Percentiles rank a stretch among this genome's conserved stretches.
Evolutionary conservation across 2,888 invertebrate genomes (phyloP).

Genomic region (Tetranychus truncatus): DNA sequence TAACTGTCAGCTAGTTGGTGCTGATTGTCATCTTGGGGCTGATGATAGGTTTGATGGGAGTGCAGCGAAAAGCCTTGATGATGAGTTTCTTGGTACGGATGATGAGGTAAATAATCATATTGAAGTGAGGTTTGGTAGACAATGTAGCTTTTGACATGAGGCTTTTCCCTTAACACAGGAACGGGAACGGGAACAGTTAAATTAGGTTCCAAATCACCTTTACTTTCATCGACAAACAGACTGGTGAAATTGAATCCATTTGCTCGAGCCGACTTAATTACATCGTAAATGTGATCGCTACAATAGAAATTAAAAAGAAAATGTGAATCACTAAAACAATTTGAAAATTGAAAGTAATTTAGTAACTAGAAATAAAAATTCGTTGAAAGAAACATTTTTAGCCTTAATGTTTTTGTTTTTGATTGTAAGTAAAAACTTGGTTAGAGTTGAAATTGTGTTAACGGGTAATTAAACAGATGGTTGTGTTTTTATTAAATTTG

Average conservation of each 20-base stretch:
- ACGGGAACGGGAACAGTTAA: conserved; percentile 16
- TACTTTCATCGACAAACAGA: conserved; percentile 27
- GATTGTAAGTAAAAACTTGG: too few species aligned
- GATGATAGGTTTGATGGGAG: not conserved
- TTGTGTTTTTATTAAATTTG: too few species aligned
- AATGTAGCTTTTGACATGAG: conserved; percentile 22
- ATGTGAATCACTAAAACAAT: not conserved
- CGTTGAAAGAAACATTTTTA: too few species aligned
- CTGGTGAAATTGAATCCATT: conserved; percentile 26
- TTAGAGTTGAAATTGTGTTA: too few species aligned
- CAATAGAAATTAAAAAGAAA: not conserved
- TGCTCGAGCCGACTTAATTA: conserved; percentile 24
- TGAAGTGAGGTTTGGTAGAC: conserved; percentile 24
- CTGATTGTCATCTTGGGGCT: not conserved
- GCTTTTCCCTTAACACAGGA: not conserved
- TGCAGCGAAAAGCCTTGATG: not conserved
- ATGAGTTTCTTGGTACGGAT: not conserved
- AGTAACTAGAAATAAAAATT: too few species aligned
- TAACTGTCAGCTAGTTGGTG: not conserved
- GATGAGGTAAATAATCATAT: conserved; percentile 8
- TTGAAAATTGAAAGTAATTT: too few species aligned
- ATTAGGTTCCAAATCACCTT: conserved; percentile 26
- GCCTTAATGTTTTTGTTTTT: too few species aligned
- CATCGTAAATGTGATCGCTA: conserved; percentile 25
- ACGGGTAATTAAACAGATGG: too few species aligned